These are phyloP conservation scores for Plutomurus gul DNA, from an alignment of 1,140 invertebrate genomes.

Conservation along the genomic window DNA sequence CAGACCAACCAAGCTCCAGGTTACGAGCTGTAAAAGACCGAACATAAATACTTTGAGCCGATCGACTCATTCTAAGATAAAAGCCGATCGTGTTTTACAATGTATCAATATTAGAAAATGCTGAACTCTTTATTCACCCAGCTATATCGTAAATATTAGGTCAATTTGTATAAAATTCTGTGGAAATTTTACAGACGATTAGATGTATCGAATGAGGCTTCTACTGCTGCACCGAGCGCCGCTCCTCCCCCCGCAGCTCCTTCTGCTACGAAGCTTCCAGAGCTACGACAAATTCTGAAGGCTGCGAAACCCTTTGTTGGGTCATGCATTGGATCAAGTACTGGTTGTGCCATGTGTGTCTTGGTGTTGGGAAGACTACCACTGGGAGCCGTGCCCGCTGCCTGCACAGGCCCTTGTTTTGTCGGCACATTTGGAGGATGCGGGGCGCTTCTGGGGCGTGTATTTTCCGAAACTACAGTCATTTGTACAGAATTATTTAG, in stretches of 20 bases:
- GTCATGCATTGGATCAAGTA: conserved; percentile 48
- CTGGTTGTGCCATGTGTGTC: conserved; percentile 52
- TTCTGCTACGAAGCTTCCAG: conserved; percentile 44
- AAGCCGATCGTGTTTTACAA: no score
- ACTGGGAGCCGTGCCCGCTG: conserved; percentile 44
- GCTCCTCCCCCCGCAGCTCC: conserved; percentile 31
- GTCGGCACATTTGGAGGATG: conserved; percentile 52
- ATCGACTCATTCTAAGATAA: no score
- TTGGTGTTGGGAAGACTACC: conserved; percentile 49
- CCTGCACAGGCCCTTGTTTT: conserved; percentile 52
- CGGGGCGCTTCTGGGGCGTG: conserved; percentile 48
- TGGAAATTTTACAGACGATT: background rate
- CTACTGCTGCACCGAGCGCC: background rate
- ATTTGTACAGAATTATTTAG: conserved; percentile 52
- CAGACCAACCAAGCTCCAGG: no score
- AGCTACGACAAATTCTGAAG: conserved; percentile 49
- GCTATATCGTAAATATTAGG: background rate
- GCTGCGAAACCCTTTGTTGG: conserved; percentile 52
- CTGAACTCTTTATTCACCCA: no score
- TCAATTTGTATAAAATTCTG: background rate
- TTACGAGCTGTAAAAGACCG: no score
- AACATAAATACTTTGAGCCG: no score
- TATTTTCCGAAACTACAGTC: conserved; percentile 52
- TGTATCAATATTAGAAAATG: no score
- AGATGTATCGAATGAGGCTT: conserved; percentile 27